phyloP scores from a whole-genome alignment of 2,888 invertebrate genomes.

The Sinopyrophorus schimmeli region DNA sequence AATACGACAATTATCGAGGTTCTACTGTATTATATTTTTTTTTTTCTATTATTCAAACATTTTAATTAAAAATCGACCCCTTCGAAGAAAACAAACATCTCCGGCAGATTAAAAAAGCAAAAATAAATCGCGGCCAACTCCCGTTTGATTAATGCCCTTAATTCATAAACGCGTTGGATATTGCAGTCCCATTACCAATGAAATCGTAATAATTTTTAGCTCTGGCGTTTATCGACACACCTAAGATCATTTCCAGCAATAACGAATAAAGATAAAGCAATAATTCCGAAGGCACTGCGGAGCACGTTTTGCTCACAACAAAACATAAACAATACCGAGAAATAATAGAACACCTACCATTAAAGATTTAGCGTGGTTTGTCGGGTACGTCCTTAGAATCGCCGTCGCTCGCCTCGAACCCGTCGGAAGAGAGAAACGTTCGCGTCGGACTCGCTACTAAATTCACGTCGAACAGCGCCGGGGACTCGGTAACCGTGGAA shows the following conservation, averaged over 20 bases:
- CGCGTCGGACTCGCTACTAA: not conserved
- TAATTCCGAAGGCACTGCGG: slow-evolving; percentile 9
- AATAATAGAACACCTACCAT: slow-evolving; percentile 28
- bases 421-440: slow-evolving; percentile 6
- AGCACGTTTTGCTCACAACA: slow-evolving; percentile 16
- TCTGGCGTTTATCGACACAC: slow-evolving; percentile 6
- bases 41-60: too few species aligned
- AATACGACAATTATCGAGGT: too few species aligned
- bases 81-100: too few species aligned
- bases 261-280: slow-evolving; percentile 17
- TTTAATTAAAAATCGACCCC: too few species aligned
- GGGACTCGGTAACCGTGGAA: slow-evolving; percentile 18
- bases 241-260: slow-evolving; percentile 11
- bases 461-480: not conserved
- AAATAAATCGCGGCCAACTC: too few species aligned
- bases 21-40: too few species aligned
- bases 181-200: too few species aligned
- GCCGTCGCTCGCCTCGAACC: too few species aligned
- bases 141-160: too few species aligned
- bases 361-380: slow-evolving; percentile 1
- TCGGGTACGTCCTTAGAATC: slow-evolving; percentile 4
- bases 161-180: too few species aligned
- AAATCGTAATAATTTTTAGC: not conserved
- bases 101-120: too few species aligned
- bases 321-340: slow-evolving; percentile 26